Evolutionary conservation across 2,113 vertebrate species (phyloP).

Genomic region (Pionites leucogaster): DNA sequence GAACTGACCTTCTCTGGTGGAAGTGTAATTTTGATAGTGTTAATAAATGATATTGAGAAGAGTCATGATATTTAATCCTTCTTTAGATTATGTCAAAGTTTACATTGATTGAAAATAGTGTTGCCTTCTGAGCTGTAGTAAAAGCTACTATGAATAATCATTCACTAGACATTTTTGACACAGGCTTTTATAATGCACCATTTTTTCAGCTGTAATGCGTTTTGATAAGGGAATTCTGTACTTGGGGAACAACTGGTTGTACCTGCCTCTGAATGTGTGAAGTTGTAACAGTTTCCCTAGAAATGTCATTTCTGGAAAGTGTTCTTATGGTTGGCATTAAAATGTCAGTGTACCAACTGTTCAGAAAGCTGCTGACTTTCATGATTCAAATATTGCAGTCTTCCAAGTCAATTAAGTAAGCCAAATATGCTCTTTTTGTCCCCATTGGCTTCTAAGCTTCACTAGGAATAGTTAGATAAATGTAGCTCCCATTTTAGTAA

Average conservation of each 20-base stretch:
- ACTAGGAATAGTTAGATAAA: neutral
- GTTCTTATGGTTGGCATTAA: conserved; percentile 20
- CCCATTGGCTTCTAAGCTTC: neutral
- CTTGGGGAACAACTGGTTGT: neutral
- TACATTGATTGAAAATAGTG: neutral
- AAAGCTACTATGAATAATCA: neutral
- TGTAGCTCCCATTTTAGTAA: neutral
- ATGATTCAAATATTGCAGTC: neutral
- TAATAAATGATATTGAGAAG: neutral
- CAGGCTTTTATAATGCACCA: neutral
- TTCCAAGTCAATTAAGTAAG: neutral
- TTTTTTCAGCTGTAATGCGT: neutral
- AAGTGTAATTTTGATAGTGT: neutral
- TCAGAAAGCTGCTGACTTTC: conserved; percentile 25
- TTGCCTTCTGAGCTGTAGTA: neutral
- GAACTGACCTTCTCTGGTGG: neutral
- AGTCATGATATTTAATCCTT: neutral
- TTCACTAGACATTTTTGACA: neutral
- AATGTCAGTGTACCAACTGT: conserved; percentile 28
- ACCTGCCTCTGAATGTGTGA: neutral
- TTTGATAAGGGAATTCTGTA: neutral
- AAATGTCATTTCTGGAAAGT: neutral
- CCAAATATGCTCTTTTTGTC: neutral
- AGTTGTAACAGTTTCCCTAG: neutral
- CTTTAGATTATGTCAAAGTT: neutral